phyloP scores from a whole-genome alignment of 2,888 invertebrate species.

The Spisula solida region DNA sequence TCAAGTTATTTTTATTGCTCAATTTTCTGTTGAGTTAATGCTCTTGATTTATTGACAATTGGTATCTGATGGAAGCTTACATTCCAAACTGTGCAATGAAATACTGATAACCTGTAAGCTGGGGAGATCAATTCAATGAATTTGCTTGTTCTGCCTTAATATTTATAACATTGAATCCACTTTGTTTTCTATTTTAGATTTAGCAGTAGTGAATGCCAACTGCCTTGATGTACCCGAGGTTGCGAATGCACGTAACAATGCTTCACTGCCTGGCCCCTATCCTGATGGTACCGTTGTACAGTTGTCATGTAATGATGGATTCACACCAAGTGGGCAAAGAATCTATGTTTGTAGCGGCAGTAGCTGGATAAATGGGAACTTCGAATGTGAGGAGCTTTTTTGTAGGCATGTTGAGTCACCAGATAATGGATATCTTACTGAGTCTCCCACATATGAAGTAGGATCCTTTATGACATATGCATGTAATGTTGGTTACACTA shows the following conservation, averaged over 20 bases:
- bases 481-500: slow-evolving; percentile 50
- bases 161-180: not conserved
- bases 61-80: too few relatives aligned
- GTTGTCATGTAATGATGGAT: slow-evolving; percentile 47
- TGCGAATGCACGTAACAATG: slow-evolving; percentile 25
- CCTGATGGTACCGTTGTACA: slow-evolving; percentile 14
- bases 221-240: slow-evolving; percentile 7
- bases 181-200: slow-evolving; percentile 16
- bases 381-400: slow-evolving; percentile 21
- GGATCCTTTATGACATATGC: slow-evolving; percentile 39
- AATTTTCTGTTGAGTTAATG: too few relatives aligned
- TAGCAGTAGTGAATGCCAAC: slow-evolving; percentile 10
- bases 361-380: slow-evolving; percentile 32
- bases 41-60: too few relatives aligned
- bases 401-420: slow-evolving; percentile 35
- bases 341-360: slow-evolving; percentile 25
- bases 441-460: slow-evolving; percentile 24
- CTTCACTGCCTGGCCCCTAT: slow-evolving; percentile 17
- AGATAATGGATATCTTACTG: slow-evolving; percentile 39
- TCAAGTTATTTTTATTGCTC: too few relatives aligned
- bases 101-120: too few relatives aligned
- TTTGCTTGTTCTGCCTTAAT: too few relatives aligned
- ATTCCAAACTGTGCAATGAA: too few relatives aligned
- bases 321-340: slow-evolving; percentile 5
- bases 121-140: too few relatives aligned